Conservation (phyloP, 2,797 vertebrate genomes). For the Hybognathus amarus region DNA sequence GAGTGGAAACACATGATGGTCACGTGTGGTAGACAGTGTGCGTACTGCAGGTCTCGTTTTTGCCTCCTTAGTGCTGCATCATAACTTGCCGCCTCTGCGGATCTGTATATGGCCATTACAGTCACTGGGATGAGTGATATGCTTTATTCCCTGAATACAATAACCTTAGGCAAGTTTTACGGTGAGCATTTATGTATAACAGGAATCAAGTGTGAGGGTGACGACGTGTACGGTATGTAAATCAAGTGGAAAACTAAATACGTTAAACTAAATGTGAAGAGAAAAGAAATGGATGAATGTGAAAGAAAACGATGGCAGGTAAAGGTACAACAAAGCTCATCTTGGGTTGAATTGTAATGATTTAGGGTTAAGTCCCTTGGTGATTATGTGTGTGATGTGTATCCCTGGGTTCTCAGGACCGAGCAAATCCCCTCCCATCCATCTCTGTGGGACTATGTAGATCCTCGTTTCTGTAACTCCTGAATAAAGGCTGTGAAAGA, state of each 20-base stretch:
- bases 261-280: conserved; percentile 11
- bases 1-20: not conserved
- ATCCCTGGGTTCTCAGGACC: conserved; percentile 70
- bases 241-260: conserved; percentile 23
- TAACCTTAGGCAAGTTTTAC: conserved; percentile 37
- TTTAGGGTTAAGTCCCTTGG: conserved; percentile 50
- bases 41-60: conserved; percentile 18
- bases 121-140: conserved; percentile 40
- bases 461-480: conserved; percentile 87
- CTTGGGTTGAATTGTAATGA: conserved; percentile 31
- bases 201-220: conserved; percentile 17
- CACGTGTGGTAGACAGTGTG: not conserved
- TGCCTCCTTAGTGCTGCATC: not conserved
- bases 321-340: conserved; percentile 41
- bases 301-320: conserved; percentile 6
- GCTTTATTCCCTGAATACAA: conserved; percentile 46
- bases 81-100: not conserved
- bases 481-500: conserved; percentile 82
- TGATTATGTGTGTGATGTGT: conserved; percentile 16
- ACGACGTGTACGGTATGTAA: not conserved
- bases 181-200: conserved; percentile 21
- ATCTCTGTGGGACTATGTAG: conserved; percentile 76
- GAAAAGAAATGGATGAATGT: conserved; percentile 10
- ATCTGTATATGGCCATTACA: conserved; percentile 31
- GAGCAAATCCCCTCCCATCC: conserved; percentile 64